These are phyloP conservation scores for Eustalomyia histrio DNA, from an alignment of 2,888 invertebrate species.

Conservation along the genomic window DNA sequence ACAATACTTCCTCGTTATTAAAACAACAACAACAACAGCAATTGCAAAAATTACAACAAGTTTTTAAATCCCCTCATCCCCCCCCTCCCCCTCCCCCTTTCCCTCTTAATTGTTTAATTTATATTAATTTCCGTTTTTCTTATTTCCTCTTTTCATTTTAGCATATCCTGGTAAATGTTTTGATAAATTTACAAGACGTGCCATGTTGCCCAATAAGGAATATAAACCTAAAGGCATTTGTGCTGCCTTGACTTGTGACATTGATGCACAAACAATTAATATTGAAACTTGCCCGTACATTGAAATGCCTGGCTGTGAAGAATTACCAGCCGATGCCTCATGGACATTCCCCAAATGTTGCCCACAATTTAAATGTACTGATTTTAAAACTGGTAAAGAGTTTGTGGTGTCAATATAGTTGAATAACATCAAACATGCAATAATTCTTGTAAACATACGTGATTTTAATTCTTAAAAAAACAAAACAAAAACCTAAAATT, in stretches of 20 bases:
- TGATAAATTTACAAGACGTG: slow-evolving; percentile 76
- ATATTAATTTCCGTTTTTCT: slow-evolving; percentile 63
- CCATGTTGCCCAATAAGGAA: slow-evolving; percentile 77
- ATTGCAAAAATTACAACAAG: slow-evolving; percentile 4
- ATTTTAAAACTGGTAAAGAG: slow-evolving; percentile 78
- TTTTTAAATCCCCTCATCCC: background rate
- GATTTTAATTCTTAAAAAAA: slow-evolving; percentile 52
- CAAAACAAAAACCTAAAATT: slow-evolving; percentile 38
- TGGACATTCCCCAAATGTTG: slow-evolving; percentile 79
- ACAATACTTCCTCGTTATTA: background rate
- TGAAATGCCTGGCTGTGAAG: slow-evolving; percentile 78
- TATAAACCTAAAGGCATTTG: slow-evolving; percentile 79
- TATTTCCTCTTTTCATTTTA: slow-evolving; percentile 64
- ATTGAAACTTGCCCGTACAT: slow-evolving; percentile 78
- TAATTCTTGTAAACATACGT: slow-evolving; percentile 49
- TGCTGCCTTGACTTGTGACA: slow-evolving; percentile 77
- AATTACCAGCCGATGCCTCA: slow-evolving; percentile 75
- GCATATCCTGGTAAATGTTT: slow-evolving; percentile 78
- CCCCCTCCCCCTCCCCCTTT: too few relatives aligned
- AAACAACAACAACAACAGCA: background rate
- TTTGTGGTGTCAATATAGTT: slow-evolving; percentile 74
- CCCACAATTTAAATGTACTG: slow-evolving; percentile 77
- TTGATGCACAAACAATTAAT: slow-evolving; percentile 74
- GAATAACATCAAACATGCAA: slow-evolving; percentile 57
- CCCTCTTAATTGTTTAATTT: too few relatives aligned